Conservation (phyloP, 2,113 vertebrate species). For the Oceanites oceanicus region DNA sequence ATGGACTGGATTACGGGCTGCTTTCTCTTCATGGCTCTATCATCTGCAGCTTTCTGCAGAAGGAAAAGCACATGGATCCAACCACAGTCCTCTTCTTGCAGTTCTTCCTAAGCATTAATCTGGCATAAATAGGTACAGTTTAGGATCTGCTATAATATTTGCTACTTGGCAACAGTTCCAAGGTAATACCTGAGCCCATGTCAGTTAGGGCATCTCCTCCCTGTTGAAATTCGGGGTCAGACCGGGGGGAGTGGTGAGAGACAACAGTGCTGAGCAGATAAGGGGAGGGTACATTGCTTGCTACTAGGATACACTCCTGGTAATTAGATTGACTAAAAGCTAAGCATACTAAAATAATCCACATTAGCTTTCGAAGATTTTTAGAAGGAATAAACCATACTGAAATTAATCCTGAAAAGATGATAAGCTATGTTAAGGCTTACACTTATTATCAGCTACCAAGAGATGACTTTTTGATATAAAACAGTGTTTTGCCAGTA, state of each 20-base stretch:
- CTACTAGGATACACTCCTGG: not conserved
- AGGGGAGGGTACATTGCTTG: not conserved
- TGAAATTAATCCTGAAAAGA: not conserved
- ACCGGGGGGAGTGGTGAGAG: not conserved
- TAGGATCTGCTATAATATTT: not conserved
- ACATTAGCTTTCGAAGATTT: not conserved
- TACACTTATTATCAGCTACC: not conserved
- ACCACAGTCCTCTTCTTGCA: not conserved
- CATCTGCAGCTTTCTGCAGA: not conserved
- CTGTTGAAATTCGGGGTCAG: not conserved
- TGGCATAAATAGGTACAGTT: not conserved
- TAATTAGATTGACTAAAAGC: not conserved
- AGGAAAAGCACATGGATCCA: not conserved
- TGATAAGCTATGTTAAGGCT: not conserved
- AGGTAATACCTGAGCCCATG: not conserved
- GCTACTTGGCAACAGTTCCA: slow-evolving; percentile 1
- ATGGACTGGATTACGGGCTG: not conserved
- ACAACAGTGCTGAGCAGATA: not conserved
- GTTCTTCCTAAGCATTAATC: not conserved
- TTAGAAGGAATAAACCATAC: not conserved
- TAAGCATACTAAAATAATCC: not conserved
- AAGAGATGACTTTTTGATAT: not conserved
- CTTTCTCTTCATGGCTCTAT: not conserved
- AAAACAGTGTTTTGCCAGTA: not conserved
- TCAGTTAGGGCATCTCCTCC: not conserved